A percentile compares a stretch with the other conserved stretches of the same genome.
phyloP scores from a whole-genome alignment of 2,888 invertebrate genomes.

The Fragum sueziense region DNA sequence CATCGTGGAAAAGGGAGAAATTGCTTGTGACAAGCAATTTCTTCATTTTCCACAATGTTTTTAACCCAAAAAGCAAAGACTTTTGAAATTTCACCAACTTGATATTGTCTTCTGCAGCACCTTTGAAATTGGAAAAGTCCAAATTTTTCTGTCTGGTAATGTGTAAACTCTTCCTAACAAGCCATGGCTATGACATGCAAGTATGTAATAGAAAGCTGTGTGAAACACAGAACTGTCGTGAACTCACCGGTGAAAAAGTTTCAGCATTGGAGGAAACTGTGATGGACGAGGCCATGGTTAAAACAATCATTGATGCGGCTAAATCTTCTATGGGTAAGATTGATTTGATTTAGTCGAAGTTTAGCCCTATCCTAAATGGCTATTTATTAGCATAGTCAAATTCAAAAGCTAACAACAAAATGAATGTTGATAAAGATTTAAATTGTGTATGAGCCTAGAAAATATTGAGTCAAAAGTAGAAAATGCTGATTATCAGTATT shows the following conservation, averaged over 20 bases:
- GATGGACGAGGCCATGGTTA: conserved; percentile 93
- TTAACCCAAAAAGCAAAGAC: no score
- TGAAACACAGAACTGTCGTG: conserved; percentile 90
- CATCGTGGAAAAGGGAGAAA: neutral
- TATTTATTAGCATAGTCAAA: no score
- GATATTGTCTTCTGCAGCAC: no score
- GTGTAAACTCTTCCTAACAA: conserved; percentile 99
- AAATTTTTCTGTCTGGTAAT: conserved; percentile 92
- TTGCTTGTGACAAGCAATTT: neutral
- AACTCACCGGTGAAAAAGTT: conserved; percentile 90
- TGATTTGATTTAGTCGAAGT: no score
- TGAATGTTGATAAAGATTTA: no score
- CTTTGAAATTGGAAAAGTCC: neutral
- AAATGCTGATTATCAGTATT: neutral
- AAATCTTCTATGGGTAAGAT: conserved; percentile 96
- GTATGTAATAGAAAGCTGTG: conserved; percentile 89
- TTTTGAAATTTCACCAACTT: no score
- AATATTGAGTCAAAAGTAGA: no score
- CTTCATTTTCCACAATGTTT: no score
- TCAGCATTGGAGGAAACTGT: conserved; percentile 93
- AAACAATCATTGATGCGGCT: conserved; percentile 96
- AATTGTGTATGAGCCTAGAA: no score
- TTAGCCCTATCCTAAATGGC: no score
- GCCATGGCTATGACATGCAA: conserved; percentile 98
- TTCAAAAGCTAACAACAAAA: no score